phyloP scores from a whole-genome alignment of 2,888 invertebrate genomes.

The Oscheius onirici region DNA sequence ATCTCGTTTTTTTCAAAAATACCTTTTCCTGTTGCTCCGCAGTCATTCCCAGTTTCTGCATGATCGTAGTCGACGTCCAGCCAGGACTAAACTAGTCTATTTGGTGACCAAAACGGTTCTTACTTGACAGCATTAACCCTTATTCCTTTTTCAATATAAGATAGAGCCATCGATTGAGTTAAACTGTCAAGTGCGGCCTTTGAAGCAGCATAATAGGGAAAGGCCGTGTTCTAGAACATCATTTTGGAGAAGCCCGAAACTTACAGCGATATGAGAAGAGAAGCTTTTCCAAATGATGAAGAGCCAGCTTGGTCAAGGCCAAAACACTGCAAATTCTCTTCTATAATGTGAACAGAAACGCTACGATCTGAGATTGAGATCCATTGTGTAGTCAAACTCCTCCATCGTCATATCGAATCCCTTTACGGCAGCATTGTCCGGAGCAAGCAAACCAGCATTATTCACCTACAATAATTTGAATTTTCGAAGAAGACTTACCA shows the following conservation, averaged over 20 bases:
- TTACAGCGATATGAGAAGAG: constrained; percentile 73
- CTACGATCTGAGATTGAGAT: constrained; percentile 78
- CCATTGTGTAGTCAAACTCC: constrained; percentile 88
- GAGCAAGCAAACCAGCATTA: constrained; percentile 2
- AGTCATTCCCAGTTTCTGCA: constrained; percentile 1
- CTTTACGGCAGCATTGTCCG: background rate
- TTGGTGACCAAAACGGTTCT: background rate
- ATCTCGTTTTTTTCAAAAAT: background rate
- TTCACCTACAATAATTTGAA: constrained; percentile 16
- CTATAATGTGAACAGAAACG: background rate
- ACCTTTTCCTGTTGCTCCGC: background rate
- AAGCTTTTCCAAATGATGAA: constrained; percentile 76
- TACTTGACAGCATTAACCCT: background rate
- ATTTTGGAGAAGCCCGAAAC: background rate
- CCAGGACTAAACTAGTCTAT: background rate
- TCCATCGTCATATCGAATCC: constrained; percentile 28
- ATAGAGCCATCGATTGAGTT: background rate
- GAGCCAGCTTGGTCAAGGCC: constrained; percentile 47
- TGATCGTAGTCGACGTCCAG: background rate
- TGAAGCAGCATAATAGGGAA: background rate
- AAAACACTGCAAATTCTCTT: constrained; percentile 47
- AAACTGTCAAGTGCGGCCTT: background rate
- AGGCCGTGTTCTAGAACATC: background rate
- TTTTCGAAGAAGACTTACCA: constrained; percentile 34
- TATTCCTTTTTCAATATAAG: constrained; percentile 1